phyloP scores from a whole-genome alignment of 2,797 vertebrate species.

The Cryptoblepharus egeriae region DNA sequence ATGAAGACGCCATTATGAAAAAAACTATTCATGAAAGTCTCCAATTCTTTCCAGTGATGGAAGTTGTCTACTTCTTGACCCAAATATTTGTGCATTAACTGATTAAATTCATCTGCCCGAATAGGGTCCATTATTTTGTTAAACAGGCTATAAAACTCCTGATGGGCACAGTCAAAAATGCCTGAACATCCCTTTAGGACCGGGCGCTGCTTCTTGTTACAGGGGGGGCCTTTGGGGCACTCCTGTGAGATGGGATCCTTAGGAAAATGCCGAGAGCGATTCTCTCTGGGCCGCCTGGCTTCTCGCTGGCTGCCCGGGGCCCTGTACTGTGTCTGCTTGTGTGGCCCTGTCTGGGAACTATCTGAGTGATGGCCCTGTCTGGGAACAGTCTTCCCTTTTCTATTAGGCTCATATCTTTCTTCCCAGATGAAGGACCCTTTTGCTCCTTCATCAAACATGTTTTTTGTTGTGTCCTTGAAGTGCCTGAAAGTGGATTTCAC shows the following conservation, averaged over 20 bases:
- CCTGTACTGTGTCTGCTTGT: conserved; percentile 72
- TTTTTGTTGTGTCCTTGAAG: conserved; percentile 91
- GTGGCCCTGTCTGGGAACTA: conserved; percentile 63
- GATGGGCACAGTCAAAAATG: conserved; percentile 88
- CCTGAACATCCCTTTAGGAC: conserved; percentile 81
- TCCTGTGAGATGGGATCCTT: conserved; percentile 56
- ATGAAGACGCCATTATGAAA: conserved; percentile 93
- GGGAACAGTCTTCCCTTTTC: conserved; percentile 71
- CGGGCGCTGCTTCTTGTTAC: conserved; percentile 58
- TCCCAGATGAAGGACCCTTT: conserved; percentile 71
- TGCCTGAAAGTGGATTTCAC: conserved; percentile 94
- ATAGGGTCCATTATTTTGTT: conserved; percentile 88
- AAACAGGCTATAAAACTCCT: conserved; percentile 88
- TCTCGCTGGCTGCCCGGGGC: conserved; percentile 67
- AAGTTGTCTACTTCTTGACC: conserved; percentile 89
- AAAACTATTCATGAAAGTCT: conserved; percentile 88
- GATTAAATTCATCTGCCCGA: conserved; percentile 88
- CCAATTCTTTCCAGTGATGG: conserved; percentile 92
- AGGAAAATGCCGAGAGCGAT: conserved; percentile 46
- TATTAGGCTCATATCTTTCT: conserved; percentile 72
- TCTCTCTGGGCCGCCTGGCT: conserved; percentile 42
- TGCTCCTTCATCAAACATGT: conserved; percentile 85
- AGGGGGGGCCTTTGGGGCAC: conserved; percentile 39
- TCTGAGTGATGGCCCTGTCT: conserved; percentile 71
- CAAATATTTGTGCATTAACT: conserved; percentile 89